A percentile compares a stretch with the other conserved stretches of the same genome.
Conservation (phyloP, 2,797 vertebrate genomes). For the Erithacus rubecula region DNA sequence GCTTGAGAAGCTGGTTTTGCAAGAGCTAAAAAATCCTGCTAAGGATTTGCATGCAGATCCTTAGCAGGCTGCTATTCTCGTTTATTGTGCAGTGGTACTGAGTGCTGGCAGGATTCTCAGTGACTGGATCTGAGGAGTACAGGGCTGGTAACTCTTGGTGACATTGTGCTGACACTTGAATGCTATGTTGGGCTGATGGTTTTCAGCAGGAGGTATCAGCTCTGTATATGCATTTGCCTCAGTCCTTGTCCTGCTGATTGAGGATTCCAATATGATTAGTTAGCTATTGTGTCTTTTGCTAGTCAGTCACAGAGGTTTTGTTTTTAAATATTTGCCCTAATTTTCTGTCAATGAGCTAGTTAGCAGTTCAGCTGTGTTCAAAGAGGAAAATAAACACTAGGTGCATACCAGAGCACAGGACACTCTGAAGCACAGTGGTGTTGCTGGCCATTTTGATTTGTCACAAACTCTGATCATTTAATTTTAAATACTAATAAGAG, state of each 20-base stretch:
- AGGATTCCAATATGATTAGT: not conserved
- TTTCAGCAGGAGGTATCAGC: not conserved
- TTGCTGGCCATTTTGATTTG: not conserved
- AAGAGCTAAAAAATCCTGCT: not conserved
- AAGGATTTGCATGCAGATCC: not conserved
- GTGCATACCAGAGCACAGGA: not conserved
- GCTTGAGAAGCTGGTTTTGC: not conserved
- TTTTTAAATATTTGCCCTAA: not conserved
- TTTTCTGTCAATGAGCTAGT: not conserved
- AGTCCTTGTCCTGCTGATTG: not conserved
- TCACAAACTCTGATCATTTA: not conserved
- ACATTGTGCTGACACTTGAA: not conserved
- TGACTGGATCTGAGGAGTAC: not conserved
- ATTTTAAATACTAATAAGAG: not conserved
- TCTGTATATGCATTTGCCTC: not conserved
- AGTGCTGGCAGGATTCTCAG: not conserved
- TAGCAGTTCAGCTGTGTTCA: not conserved
- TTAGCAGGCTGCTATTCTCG: not conserved
- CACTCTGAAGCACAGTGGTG: not conserved
- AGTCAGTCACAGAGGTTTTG: not conserved
- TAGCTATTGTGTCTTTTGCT: not conserved
- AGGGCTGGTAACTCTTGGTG: not conserved
- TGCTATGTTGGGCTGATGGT: not conserved
- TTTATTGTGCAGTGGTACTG: rapidly evolving
- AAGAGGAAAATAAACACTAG: not conserved